Percentiles rank a stretch among this genome's conserved stretches.
These are phyloP conservation scores for Chrysomallon squamiferum DNA, from an alignment of 1,140 invertebrate species.

Conservation along the genomic window DNA sequence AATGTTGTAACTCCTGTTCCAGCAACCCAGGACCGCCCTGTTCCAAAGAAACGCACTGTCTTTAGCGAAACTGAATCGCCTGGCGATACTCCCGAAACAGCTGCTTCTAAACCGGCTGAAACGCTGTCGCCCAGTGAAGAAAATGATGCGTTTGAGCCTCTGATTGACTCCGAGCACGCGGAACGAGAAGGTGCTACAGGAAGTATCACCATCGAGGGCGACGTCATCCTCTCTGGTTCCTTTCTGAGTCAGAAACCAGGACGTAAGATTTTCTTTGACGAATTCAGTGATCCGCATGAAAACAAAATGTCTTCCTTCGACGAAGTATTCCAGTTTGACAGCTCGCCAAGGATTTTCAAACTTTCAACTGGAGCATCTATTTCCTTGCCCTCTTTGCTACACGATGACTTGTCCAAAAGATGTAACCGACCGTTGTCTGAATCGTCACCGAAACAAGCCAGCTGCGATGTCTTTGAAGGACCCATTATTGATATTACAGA, in stretches of 20 bases:
- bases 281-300: background rate
- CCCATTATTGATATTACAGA: too few relatives aligned
- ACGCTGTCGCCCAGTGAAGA: too few relatives aligned
- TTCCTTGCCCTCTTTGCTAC: background rate
- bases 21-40: too few relatives aligned
- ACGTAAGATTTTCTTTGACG: background rate
- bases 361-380: too few relatives aligned
- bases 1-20: too few relatives aligned
- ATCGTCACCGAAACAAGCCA: conserved; percentile 1
- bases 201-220: background rate
- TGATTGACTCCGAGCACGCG: background rate
- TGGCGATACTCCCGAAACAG: too few relatives aligned
- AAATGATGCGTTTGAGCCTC: background rate
- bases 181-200: background rate
- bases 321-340: background rate
- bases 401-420: background rate
- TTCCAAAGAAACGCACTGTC: too few relatives aligned
- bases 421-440: background rate
- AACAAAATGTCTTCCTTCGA: background rate
- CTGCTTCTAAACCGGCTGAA: too few relatives aligned
- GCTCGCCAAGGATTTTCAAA: background rate
- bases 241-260: background rate
- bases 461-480: too few relatives aligned
- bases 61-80: too few relatives aligned
- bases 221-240: conserved; percentile 3